phyloP scores from a whole-genome alignment of 2,113 vertebrate genomes.

The Laticauda colubrina region DNA sequence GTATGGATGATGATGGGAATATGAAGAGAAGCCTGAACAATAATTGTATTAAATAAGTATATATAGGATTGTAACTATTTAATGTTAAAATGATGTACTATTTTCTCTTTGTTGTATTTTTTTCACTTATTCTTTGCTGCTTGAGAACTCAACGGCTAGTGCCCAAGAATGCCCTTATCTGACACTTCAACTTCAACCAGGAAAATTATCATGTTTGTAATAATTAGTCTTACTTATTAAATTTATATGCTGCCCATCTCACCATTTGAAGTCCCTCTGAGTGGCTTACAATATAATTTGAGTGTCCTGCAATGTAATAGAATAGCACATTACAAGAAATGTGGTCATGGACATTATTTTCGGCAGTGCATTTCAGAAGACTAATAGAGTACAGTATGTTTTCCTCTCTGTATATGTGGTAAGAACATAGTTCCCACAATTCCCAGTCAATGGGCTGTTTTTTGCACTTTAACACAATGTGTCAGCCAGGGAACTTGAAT shows the following conservation, averaged over 20 bases:
- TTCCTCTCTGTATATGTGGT: not conserved
- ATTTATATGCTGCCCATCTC: not conserved
- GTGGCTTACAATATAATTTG: not conserved
- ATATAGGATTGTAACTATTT: not conserved
- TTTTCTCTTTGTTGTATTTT: not conserved
- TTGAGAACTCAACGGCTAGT: not conserved
- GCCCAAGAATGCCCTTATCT: not conserved
- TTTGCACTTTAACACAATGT: not conserved
- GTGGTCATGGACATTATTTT: not conserved
- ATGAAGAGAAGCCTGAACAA: not conserved
- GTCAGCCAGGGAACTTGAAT: not conserved
- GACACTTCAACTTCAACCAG: not conserved
- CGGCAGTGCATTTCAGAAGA: not conserved
- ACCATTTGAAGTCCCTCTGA: not conserved
- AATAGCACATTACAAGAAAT: not conserved
- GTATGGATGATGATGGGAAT: not conserved
- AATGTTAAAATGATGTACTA: not conserved
- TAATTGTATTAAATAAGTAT: not conserved
- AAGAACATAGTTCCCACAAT: not conserved
- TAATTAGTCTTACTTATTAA: not conserved
- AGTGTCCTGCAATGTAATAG: not conserved
- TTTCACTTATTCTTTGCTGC: not conserved
- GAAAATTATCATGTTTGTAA: not conserved
- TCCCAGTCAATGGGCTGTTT: not conserved
- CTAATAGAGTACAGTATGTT: not conserved